Evolutionary conservation across 2,797 vertebrate genomes (phyloP), one percentile per base, ranked within the genome.

Genomic region (Poeciliopsis infans): DNA sequence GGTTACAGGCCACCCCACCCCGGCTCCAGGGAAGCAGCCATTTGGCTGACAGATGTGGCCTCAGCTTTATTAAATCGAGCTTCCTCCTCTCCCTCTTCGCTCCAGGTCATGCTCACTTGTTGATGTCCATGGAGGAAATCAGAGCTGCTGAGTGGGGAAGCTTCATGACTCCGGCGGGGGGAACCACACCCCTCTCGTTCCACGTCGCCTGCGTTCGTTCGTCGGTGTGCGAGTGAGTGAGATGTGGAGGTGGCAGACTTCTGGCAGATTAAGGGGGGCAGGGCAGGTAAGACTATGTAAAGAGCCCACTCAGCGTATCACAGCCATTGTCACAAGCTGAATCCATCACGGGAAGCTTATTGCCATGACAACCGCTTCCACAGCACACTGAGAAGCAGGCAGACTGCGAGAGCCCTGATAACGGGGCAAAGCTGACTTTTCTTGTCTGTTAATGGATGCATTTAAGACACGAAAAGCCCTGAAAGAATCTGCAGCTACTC

Each of bases 361-460:
- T 86, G 90, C 95, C 93, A 95, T 95, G 94, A 93, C 94, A 94
- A 95, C 95, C 87, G 87, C 88, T 89, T 94, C 88, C 90, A 90
- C 93, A 91, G 89, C 90, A 84, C 80, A 73, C 87, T 89, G 89
- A 79, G 86, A 89, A 92, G 87, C 85, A 88, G 86, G 88, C 85
- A 85, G 83, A 75, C 83, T 90, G 89, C 86, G 74, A 77, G 79
- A 90, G 80, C 76, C 41, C 82, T 83, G 90, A 94, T 85, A 89
- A 91, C 86, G 79, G 66, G 31, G 49, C 61, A 84, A 87, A 83
- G 73, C 61, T 76, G 78, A 75, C 88, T 91, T 91, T 36, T 87
- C 80, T 79, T 76, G 72, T 81, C 64, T 6, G 64, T 87, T 87
- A 82, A 57, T 15, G 47, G 78, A 77, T 71, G 73, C 43, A 87